phyloP scores from a whole-genome alignment of 2,113 vertebrate species.

The Mus pahari region DNA sequence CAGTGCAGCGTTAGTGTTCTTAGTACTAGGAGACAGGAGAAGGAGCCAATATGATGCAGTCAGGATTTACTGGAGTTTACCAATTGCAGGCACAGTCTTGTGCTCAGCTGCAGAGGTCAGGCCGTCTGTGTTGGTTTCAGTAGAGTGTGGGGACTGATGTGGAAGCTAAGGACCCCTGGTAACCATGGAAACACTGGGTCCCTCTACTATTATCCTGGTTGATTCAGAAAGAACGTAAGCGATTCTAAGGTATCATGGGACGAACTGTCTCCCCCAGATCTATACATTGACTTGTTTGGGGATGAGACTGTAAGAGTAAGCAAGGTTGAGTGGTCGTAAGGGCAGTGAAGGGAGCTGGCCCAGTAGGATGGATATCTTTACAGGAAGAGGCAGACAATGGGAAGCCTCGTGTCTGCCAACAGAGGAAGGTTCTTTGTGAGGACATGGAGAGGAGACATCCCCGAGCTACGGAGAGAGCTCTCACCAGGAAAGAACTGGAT shows the following conservation, averaged over 20 bases:
- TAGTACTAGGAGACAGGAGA: too few relatives aligned
- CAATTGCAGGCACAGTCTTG: not conserved
- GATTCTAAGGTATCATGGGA: not conserved
- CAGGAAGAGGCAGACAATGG: not conserved
- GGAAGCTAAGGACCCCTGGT: not conserved
- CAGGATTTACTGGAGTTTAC: not conserved
- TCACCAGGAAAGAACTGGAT: not conserved
- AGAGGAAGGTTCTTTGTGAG: not conserved
- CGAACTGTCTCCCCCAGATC: not conserved
- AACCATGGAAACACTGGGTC: not conserved
- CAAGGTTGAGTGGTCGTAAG: not conserved
- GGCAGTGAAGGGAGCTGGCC: accelerated
- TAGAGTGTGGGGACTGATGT: not conserved
- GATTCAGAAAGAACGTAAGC: not conserved
- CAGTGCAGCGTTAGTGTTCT: not conserved
- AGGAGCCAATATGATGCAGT: not conserved
- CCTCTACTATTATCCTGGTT: not conserved
- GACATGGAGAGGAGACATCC: not conserved
- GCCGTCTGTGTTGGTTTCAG: accelerated
- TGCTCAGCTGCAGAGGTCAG: too few relatives aligned
- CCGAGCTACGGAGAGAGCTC: not conserved
- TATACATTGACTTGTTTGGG: accelerated
- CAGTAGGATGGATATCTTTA: not conserved
- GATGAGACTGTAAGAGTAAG: too few relatives aligned
- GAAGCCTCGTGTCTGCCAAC: too few relatives aligned